Evolutionary conservation across 2,888 invertebrate species (phyloP).

Genomic region (Xanthorhoe designata): DNA sequence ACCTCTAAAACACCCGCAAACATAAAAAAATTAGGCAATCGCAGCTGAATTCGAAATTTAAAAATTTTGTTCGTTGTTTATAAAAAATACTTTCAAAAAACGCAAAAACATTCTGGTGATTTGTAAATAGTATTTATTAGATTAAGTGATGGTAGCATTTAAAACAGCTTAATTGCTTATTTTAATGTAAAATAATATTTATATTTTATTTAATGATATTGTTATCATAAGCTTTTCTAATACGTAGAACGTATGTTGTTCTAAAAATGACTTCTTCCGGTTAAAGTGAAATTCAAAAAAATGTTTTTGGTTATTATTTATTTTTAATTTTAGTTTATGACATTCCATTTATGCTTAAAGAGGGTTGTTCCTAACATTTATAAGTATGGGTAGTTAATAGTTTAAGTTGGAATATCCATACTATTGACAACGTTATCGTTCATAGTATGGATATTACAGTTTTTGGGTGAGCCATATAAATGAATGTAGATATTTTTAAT

Average conservation of each 20-base stretch:
- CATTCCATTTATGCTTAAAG: constrained; percentile 65
- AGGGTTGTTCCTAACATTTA: constrained; percentile 77
- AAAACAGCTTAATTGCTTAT: constrained; percentile 79
- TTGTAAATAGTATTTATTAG: constrained; percentile 85
- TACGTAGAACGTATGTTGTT: constrained; percentile 73
- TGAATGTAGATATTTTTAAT: constrained; percentile 48
- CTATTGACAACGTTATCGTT: constrained; percentile 8
- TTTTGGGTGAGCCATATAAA: constrained; percentile 43
- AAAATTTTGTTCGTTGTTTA: constrained; percentile 24
- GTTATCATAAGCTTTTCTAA: constrained; percentile 70
- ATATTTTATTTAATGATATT: constrained; percentile 81
- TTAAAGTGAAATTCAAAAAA: constrained; percentile 32
- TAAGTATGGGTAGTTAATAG: constrained; percentile 57
- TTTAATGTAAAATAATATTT: constrained; percentile 85
- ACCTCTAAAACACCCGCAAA: constrained; percentile 37
- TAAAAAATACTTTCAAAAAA: constrained; percentile 29
- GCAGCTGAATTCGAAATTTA: constrained; percentile 31
- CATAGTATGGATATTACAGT: constrained; percentile 26
- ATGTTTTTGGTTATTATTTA: constrained; percentile 54
- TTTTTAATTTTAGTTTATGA: constrained; percentile 63
- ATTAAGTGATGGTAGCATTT: constrained; percentile 80
- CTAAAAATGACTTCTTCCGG: constrained; percentile 45
- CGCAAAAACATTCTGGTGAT: constrained; percentile 76
- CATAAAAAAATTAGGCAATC: constrained; percentile 11
- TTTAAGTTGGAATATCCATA: constrained; percentile 27